Conservation (phyloP, 1,140 invertebrate genomes). For the Drosophila jambulina region DNA sequence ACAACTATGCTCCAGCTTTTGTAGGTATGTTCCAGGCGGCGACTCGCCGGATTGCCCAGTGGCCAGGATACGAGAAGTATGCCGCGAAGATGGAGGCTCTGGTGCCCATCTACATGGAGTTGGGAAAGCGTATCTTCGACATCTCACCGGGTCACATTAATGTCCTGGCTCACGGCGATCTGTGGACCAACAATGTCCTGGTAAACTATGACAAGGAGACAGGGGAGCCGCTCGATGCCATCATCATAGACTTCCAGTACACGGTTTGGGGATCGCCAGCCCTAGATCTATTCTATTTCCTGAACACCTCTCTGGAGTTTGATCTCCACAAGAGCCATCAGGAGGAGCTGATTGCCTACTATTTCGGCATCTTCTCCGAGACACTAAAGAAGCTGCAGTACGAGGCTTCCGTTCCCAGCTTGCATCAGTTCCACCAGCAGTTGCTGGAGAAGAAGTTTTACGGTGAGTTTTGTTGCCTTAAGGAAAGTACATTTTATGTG, state of each 20-base stretch:
- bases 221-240: slow-evolving; percentile 85
- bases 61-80: slow-evolving; percentile 65
- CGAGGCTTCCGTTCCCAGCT: slow-evolving; percentile 63
- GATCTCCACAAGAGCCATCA: slow-evolving; percentile 65
- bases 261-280: slow-evolving; percentile 77
- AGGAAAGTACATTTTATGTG: not conserved
- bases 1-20: slow-evolving; percentile 69
- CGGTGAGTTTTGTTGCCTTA: slow-evolving; percentile 47
- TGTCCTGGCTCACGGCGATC: slow-evolving; percentile 89
- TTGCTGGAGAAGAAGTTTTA: slow-evolving; percentile 72
- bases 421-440: slow-evolving; percentile 71
- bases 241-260: slow-evolving; percentile 84
- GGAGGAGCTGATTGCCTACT: slow-evolving; percentile 72
- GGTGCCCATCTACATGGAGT: slow-evolving; percentile 68
- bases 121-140: slow-evolving; percentile 75
- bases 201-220: slow-evolving; percentile 86
- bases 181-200: slow-evolving; percentile 89
- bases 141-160: slow-evolving; percentile 86
- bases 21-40: slow-evolving; percentile 65
- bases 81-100: slow-evolving; percentile 65
- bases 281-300: slow-evolving; percentile 80
- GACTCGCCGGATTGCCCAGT: slow-evolving; percentile 48
- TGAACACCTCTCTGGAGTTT: slow-evolving; percentile 75
- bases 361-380: slow-evolving; percentile 57
- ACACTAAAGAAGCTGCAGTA: slow-evolving; percentile 66